These are phyloP conservation scores for Perognathus longimembris DNA, from an alignment of 2,113 vertebrate genomes.

Conservation along the genomic window DNA sequence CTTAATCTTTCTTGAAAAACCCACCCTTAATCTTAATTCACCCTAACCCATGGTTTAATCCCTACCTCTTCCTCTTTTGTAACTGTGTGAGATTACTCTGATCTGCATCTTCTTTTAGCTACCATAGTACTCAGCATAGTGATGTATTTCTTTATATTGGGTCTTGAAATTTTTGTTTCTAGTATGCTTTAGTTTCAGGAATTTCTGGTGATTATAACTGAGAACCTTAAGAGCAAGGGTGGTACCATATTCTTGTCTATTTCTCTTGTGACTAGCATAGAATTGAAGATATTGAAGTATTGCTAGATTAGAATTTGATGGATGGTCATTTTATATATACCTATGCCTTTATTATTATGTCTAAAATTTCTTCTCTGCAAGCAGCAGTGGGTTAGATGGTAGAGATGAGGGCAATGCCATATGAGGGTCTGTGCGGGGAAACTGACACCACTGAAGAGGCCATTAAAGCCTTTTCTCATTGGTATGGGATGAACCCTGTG, in stretches of 20 bases:
- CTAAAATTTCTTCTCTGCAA: neutral
- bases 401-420: neutral
- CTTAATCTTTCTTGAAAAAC: constrained; percentile 32
- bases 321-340: neutral
- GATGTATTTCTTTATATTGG: neutral
- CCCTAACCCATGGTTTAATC: neutral
- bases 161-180: constrained; percentile 20
- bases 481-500: neutral
- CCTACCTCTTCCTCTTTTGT: neutral
- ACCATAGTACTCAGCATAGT: neutral
- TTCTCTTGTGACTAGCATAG: neutral
- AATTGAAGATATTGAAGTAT: neutral
- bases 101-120: neutral
- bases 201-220: neutral
- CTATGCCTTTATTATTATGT: neutral
- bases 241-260: neutral
- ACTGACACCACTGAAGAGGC: neutral
- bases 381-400: constrained; percentile 5
- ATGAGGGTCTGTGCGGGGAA: neutral
- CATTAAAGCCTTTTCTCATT: neutral
- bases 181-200: neutral
- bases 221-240: neutral
- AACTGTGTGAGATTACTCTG: neutral
- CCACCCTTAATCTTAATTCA: neutral
- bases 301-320: neutral